A percentile compares a stretch with the other conserved stretches of the same genome.
phyloP scores from a whole-genome alignment of 2,797 vertebrate species.

The Vipera ursinii region DNA sequence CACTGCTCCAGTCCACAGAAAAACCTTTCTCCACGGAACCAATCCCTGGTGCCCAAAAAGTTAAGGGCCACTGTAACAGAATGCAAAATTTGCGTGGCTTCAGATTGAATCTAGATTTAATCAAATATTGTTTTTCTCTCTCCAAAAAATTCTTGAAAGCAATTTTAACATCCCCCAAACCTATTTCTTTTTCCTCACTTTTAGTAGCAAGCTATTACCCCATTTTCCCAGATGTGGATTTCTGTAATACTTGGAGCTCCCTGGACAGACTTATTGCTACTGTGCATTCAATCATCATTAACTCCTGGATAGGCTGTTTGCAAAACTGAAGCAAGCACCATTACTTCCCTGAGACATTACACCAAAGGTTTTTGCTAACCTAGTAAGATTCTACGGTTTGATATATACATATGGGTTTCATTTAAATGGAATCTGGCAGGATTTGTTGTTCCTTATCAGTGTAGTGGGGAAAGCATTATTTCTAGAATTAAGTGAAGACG shows the following conservation, averaged over 20 bases:
- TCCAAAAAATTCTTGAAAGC: not conserved
- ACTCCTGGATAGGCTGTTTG: not conserved
- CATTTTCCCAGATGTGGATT: conserved; percentile 5
- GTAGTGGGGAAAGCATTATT: not conserved
- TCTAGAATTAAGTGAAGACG: conserved; percentile 6
- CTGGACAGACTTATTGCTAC: not conserved
- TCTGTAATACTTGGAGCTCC: not conserved
- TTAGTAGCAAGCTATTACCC: not conserved
- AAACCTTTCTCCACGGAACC: too few relatives aligned
- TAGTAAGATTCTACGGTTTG: not conserved
- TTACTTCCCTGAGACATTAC: not conserved
- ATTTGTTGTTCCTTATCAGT: not conserved
- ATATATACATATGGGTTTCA: not conserved
- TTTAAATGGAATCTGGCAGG: not conserved
- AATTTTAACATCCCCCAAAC: not conserved
- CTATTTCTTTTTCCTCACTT: not conserved
- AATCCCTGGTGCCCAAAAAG: too few relatives aligned
- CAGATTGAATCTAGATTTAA: not conserved
- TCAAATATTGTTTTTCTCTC: not conserved
- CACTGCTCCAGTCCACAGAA: too few relatives aligned
- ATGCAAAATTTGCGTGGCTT: not conserved
- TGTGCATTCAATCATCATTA: not conserved
- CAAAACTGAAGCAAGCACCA: not conserved
- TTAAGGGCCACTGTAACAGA: not conserved
- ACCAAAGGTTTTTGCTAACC: not conserved